A percentile compares a stretch with the other conserved stretches of the same genome.
Conservation (phyloP, 2,888 invertebrate species). For the Drosophila putrida region DNA sequence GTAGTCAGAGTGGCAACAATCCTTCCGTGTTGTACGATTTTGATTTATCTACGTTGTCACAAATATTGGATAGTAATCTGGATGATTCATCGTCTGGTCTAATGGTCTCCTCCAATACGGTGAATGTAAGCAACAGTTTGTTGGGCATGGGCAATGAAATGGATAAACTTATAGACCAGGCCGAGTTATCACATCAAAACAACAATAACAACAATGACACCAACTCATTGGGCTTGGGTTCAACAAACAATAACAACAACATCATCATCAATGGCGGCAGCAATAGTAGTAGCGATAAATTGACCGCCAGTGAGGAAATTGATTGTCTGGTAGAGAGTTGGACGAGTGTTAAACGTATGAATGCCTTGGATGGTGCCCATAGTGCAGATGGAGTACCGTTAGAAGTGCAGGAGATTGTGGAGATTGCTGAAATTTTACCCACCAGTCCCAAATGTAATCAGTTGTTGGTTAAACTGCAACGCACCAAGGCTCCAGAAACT, state of each 20-base stretch:
- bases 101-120: slow-evolving; percentile 67
- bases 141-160: slow-evolving; percentile 70
- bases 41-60: slow-evolving; percentile 70
- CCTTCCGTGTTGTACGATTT: slow-evolving; percentile 73
- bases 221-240: slow-evolving; percentile 37
- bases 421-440: slow-evolving; percentile 88
- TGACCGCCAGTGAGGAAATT: slow-evolving; percentile 78
- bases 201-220: slow-evolving; percentile 58
- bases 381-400: slow-evolving; percentile 42
- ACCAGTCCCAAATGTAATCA: slow-evolving; percentile 89
- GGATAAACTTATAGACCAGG: slow-evolving; percentile 74
- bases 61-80: slow-evolving; percentile 68
- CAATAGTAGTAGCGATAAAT: slow-evolving; percentile 63
- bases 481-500: slow-evolving; percentile 67
- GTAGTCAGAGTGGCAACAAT: slow-evolving; percentile 64
- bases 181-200: slow-evolving; percentile 62
- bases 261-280: slow-evolving; percentile 62
- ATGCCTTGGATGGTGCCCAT: slow-evolving; percentile 63
- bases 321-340: slow-evolving; percentile 81
- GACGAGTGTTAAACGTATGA: slow-evolving; percentile 82
- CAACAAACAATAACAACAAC: slow-evolving; percentile 56
- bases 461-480: slow-evolving; percentile 87
- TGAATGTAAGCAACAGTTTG: slow-evolving; percentile 63
- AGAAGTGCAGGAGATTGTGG: slow-evolving; percentile 69
- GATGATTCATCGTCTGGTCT: slow-evolving; percentile 59